phyloP scores from a whole-genome alignment of 2,888 invertebrate genomes.

The Fabriciana adippe region DNA sequence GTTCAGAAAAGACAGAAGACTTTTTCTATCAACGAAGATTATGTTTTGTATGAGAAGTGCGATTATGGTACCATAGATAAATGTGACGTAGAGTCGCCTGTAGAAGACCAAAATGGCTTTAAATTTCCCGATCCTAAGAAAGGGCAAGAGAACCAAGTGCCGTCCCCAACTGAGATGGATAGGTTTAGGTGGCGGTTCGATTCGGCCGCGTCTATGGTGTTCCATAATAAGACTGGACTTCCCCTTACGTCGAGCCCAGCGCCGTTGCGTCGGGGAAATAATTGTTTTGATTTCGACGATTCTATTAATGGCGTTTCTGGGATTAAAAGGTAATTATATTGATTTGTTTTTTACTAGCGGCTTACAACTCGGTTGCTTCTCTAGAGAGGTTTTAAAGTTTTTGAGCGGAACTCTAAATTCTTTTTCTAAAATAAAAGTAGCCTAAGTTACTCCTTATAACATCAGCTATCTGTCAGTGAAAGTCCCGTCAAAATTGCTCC shows the following conservation, averaged over 20 bases:
- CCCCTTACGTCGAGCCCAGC: constrained; percentile 94
- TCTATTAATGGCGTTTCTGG: constrained; percentile 89
- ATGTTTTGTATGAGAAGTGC: constrained; percentile 70
- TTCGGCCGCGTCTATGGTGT: constrained; percentile 91
- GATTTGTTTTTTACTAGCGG: constrained; percentile 1
- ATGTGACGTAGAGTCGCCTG: constrained; percentile 58
- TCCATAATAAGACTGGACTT: constrained; percentile 90
- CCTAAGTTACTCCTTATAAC: too few relatives aligned
- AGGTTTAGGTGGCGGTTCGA: constrained; percentile 88
- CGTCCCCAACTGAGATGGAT: constrained; percentile 87
- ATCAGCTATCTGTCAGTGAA: too few relatives aligned
- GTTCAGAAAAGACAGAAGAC: constrained; percentile 64
- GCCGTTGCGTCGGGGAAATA: constrained; percentile 88
- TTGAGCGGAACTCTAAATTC: too few relatives aligned
- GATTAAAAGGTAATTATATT: constrained; percentile 87
- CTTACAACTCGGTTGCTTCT: too few relatives aligned
- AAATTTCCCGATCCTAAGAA: constrained; percentile 56
- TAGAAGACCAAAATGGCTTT: constrained; percentile 52
- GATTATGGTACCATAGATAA: constrained; percentile 72
- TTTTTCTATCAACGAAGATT: constrained; percentile 66
- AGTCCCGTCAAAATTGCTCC: too few relatives aligned
- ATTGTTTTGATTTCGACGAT: constrained; percentile 92
- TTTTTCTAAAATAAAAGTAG: too few relatives aligned
- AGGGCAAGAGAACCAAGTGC: constrained; percentile 74
- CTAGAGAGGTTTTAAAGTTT: too few relatives aligned